A percentile compares a stretch with the other conserved stretches of the same genome.
Conservation (phyloP, 2,797 vertebrate genomes). For the Tragelaphus oryx region DNA sequence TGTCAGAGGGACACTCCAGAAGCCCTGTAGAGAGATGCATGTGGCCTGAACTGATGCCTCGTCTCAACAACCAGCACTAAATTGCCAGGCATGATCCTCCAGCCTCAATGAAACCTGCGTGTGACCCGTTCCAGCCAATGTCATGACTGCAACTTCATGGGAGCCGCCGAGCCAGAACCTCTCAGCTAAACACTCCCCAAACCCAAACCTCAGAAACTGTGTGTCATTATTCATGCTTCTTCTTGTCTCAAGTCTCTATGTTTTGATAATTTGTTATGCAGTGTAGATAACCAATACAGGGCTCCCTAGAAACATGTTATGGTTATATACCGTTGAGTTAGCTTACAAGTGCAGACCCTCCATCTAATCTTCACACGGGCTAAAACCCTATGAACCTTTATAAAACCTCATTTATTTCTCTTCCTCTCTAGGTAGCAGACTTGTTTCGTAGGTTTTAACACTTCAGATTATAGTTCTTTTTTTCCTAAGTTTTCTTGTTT, state of each 20-base stretch:
- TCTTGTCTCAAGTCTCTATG: not conserved
- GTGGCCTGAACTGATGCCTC: not conserved
- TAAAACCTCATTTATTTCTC: not conserved
- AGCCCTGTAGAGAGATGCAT: not conserved
- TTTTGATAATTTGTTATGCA: not conserved
- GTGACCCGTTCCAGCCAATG: not conserved
- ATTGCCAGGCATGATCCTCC: not conserved
- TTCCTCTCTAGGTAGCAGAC: not conserved
- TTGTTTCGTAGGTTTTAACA: not conserved
- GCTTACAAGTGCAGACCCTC: not conserved
- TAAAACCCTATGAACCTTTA: not conserved
- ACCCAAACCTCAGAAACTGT: not conserved
- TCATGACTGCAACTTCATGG: not conserved
- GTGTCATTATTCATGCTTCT: not conserved
- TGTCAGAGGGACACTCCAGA: not conserved
- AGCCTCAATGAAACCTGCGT: not conserved
- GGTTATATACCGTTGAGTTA: accelerated
- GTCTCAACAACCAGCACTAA: not conserved
- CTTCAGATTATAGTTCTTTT: not conserved
- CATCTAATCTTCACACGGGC: not conserved
- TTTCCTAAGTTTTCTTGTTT: not conserved
- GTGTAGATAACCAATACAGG: not conserved
- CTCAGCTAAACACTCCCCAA: not conserved
- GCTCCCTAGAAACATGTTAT: not conserved
- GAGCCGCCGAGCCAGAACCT: not conserved